Conservation (phyloP, 2,888 invertebrate genomes). For the Mythimna lalbum region DNA sequence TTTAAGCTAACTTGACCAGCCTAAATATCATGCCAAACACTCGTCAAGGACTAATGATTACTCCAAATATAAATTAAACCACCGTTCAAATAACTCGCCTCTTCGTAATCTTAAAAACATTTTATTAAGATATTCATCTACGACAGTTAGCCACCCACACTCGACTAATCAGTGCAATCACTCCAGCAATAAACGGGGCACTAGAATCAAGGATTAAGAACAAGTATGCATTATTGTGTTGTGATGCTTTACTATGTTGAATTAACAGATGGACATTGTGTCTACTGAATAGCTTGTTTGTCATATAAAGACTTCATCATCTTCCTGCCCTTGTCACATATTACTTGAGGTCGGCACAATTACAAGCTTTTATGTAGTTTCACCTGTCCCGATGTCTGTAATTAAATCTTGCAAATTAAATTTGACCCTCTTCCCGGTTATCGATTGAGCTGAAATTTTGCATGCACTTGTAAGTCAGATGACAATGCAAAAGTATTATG, state of each 20-base stretch:
- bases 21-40: too few species aligned
- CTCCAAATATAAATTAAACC: background rate
- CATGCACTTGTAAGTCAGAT: too few species aligned
- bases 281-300: background rate
- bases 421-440: too few species aligned
- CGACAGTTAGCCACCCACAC: slow-evolving; percentile 49
- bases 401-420: too few species aligned
- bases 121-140: slow-evolving; percentile 53
- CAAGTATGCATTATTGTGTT: slow-evolving; percentile 38
- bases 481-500: too few species aligned
- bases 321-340: too few species aligned
- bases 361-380: too few species aligned
- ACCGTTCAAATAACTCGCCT: slow-evolving; percentile 11
- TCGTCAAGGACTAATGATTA: slow-evolving; percentile 3
- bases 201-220: slow-evolving; percentile 47
- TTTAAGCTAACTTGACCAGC: too few species aligned
- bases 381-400: too few species aligned
- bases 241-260: slow-evolving; percentile 12
- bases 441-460: too few species aligned
- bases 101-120: slow-evolving; percentile 29
- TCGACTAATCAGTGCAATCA: slow-evolving; percentile 56
- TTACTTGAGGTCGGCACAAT: too few species aligned
- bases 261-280: slow-evolving; percentile 6
- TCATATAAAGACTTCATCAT: background rate
- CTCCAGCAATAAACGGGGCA: slow-evolving; percentile 43